A percentile compares a stretch with the other conserved stretches of the same genome.
Conservation (phyloP, 1,140 invertebrate genomes). For the Euura lappo region DNA sequence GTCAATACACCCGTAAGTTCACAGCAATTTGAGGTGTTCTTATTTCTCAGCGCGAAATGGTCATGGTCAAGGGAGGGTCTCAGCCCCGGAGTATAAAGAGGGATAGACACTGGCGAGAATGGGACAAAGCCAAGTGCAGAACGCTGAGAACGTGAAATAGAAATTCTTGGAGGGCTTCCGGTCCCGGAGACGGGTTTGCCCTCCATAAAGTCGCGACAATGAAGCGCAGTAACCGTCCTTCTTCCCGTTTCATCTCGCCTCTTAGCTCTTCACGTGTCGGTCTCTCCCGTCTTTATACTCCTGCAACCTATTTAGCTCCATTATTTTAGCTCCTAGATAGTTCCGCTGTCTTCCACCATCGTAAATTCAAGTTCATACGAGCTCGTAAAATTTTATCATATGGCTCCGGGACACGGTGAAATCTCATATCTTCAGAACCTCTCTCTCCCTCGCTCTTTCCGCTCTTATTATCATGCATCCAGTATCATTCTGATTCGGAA, state of each 20-base stretch:
- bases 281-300: background rate
- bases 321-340: constrained; percentile 1
- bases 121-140: background rate
- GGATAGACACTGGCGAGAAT: background rate
- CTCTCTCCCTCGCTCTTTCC: background rate
- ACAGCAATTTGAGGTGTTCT: too few relatives aligned
- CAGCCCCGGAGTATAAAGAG: background rate
- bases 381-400: background rate
- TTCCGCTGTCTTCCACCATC: background rate
- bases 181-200: background rate
- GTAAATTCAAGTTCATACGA: constrained; percentile 3
- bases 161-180: background rate
- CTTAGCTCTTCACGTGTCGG: background rate
- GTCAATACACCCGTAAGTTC: too few relatives aligned
- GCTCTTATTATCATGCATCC: background rate
- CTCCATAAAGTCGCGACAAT: constrained; percentile 6
- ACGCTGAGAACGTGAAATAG: constrained; percentile 6
- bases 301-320: background rate
- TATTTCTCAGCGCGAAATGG: too few relatives aligned
- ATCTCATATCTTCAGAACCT: background rate
- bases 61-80: background rate
- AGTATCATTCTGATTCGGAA: too few relatives aligned
- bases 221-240: background rate
- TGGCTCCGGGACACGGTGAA: background rate
- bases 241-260: background rate